These are phyloP conservation scores for Sarcoramphus papa DNA, from an alignment of 2,797 vertebrate genomes.

Conservation along the genomic window DNA sequence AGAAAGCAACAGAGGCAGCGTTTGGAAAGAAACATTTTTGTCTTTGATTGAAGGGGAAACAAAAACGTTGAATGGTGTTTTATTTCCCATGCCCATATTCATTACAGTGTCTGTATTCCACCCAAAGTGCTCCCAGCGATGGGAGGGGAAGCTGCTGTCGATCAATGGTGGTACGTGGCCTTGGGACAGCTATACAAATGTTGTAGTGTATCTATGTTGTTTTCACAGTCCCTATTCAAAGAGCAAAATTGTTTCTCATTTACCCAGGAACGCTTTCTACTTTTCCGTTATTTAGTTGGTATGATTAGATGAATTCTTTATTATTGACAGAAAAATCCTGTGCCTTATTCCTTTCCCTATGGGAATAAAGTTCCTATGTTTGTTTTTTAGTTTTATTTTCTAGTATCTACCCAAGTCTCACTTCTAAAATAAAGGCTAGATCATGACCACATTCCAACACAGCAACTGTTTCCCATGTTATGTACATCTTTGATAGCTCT, in stretches of 20 bases:
- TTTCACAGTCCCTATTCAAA: not conserved
- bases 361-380: not conserved
- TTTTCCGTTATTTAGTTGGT: slow-evolving; percentile 1
- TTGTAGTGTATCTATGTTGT: not conserved
- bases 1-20: not conserved
- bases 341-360: not conserved
- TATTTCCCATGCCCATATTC: not conserved
- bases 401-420: not conserved
- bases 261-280: not conserved
- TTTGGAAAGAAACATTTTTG: not conserved
- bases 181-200: not conserved
- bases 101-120: not conserved
- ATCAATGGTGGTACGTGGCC: not conserved
- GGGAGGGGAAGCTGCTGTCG: not conserved
- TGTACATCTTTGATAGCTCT: not conserved
- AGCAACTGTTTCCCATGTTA: not conserved
- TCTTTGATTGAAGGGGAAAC: not conserved
- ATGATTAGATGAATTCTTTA: slow-evolving; percentile 24
- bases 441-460: not conserved
- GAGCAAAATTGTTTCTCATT: not conserved
- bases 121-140: not conserved
- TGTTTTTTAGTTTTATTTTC: not conserved
- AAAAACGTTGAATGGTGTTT: not conserved
- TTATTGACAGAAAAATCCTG: not conserved
- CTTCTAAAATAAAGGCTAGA: not conserved